phyloP scores from a whole-genome alignment of 1,140 invertebrate species.

The Delia radicum region DNA sequence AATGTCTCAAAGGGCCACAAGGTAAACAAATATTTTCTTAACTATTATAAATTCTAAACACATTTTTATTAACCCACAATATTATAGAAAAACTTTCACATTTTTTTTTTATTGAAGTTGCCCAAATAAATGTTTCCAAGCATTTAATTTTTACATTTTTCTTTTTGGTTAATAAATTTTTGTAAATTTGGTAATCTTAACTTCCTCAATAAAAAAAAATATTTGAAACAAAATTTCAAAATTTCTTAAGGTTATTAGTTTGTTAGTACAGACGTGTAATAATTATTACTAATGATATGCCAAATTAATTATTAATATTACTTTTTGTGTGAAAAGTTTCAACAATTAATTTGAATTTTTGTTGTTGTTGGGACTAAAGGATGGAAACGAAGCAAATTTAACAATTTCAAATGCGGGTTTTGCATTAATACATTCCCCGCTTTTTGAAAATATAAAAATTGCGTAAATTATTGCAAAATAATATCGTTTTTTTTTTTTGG shows the following conservation, averaged over 20 bases:
- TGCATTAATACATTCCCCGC: too few relatives aligned
- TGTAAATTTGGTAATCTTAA: not conserved
- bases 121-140: not conserved
- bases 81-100: not conserved
- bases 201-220: not conserved
- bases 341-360: too few relatives aligned
- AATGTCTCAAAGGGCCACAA: constrained; percentile 72
- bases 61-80: not conserved
- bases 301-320: too few relatives aligned
- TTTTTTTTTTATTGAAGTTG: not conserved
- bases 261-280: too few relatives aligned
- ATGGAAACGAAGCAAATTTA: too few relatives aligned
- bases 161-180: not conserved
- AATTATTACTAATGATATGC: not conserved
- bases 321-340: too few relatives aligned
- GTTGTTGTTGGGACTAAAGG: too few relatives aligned
- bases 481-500: too few relatives aligned
- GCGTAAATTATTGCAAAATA: too few relatives aligned
- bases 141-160: not conserved
- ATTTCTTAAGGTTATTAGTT: too few relatives aligned
- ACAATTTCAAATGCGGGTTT: too few relatives aligned
- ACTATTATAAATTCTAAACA: not conserved
- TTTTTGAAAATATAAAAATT: too few relatives aligned
- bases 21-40: constrained; percentile 54
- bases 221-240: not conserved